Evolutionary conservation across 2,113 vertebrate genomes (phyloP), one percentile per base, ranked within the genome.

Genomic region (rabbit (Oryctolagus cuniculus)): DNA sequence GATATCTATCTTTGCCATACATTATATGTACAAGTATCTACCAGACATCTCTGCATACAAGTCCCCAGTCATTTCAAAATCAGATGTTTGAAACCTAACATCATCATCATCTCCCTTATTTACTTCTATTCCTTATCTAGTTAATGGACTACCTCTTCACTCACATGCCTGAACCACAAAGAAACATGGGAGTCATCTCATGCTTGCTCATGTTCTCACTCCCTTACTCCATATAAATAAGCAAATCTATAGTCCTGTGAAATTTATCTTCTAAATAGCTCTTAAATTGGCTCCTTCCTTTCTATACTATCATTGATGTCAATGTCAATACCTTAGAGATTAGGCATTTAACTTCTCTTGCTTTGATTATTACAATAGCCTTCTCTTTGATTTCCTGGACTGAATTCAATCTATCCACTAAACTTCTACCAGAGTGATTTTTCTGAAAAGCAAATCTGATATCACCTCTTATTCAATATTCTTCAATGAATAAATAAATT

Each of bases 1-100:
- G 11, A 85, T 83, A 83, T 96, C 22, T 92, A 87, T 21, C 36
- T 93, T 91, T 95, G 79, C 12, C 31, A 78, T 12, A 78, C 17
- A 73, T 58, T 2, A 3, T 36, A n/a, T 25, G 74, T 22, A 17
- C 79, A 94, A 22, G 3, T 63, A 8, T 86, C 22, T 79, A 75
- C 34, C 13, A 83, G 64, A 67, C n/a, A 61, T 53, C 67, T 85
- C 67, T 36, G 58, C 49, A 44, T 73, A 69, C 92, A 91, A 31
- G 24, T 73, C 10, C 61, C 55, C 3, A 74, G 53, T 75, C n/a
- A 84, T 34, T 79, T 87, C 70, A 84, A 64, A 83, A 75, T 66
- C 34, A 91, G 31, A 70, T 24, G 19, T 58, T 44, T 77, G 36
- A 90, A 87, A 63, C 15, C 34, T 61, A 94, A 77, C 67, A 82